A percentile compares a stretch with the other conserved stretches of the same genome.
These are phyloP conservation scores for Catocala fraxini DNA, from an alignment of 2,888 invertebrate genomes.

Conservation along the genomic window DNA sequence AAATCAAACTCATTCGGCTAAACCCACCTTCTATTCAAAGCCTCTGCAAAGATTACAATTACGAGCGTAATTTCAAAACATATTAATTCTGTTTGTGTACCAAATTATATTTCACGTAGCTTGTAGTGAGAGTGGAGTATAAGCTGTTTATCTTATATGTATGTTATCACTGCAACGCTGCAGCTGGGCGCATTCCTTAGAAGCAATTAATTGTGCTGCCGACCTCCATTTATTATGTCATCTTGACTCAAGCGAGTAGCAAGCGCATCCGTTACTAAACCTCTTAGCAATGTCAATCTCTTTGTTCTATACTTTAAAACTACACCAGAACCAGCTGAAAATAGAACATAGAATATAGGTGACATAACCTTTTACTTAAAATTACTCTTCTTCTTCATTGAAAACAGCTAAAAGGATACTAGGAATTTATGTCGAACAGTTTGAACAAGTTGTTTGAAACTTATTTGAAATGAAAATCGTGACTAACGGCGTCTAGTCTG, in stretches of 20 bases:
- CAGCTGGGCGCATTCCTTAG: constrained; percentile 75
- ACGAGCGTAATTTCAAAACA: neutral
- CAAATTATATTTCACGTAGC: neutral
- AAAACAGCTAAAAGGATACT: constrained; percentile 13
- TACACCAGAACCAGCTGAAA: neutral
- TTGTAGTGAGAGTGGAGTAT: constrained; percentile 9
- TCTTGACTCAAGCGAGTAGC: constrained; percentile 64
- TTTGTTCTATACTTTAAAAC: constrained; percentile 1
- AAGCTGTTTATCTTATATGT: constrained; percentile 66
- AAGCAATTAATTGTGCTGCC: constrained; percentile 76
- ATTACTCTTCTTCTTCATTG: neutral
- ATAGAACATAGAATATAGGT: neutral
- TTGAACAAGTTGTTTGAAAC: constrained; percentile 36
- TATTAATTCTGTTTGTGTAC: neutral
- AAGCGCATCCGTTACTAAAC: constrained; percentile 56
- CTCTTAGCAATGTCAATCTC: constrained; percentile 50
- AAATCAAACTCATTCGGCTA: constrained; percentile 28
- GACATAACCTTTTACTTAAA: too few species aligned
- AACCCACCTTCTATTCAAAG: constrained; percentile 25
- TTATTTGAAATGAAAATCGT: constrained; percentile 41
- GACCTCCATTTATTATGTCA: constrained; percentile 75
- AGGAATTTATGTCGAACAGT: constrained; percentile 18
- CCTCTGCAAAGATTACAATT: constrained; percentile 1
- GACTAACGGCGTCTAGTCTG: constrained; percentile 20
- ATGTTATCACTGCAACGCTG: constrained; percentile 74